Percentiles rank a stretch among this genome's conserved stretches.
These are phyloP conservation scores for Lanius ludovicianus DNA, from an alignment of 2,113 vertebrate species.

Conservation along the genomic window DNA sequence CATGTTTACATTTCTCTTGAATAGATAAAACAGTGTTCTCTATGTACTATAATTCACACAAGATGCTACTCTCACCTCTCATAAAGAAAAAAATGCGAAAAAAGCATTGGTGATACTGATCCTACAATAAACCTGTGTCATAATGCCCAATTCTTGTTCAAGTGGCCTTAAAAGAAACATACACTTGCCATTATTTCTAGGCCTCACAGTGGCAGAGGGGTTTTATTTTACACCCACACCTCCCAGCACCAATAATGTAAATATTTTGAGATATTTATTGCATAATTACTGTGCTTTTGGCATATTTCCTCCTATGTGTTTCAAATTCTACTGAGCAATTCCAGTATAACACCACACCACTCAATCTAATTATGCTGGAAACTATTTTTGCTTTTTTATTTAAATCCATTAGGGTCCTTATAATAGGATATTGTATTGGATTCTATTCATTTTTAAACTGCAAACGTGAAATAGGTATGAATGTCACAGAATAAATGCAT, in stretches of 20 bases:
- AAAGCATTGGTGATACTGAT: background rate
- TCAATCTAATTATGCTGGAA: background rate
- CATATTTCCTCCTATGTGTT: background rate
- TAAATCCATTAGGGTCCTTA: background rate
- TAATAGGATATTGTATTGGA: background rate
- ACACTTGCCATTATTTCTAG: background rate
- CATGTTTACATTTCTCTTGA: background rate
- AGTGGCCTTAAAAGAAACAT: background rate
- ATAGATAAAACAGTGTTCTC: background rate
- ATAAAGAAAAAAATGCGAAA: background rate
- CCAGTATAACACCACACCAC: background rate
- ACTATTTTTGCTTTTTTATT: background rate
- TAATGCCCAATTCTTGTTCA: background rate
- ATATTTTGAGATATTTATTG: background rate
- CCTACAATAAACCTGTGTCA: background rate
- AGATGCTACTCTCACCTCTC: background rate
- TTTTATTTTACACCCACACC: background rate
- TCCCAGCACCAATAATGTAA: background rate
- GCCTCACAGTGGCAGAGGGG: background rate
- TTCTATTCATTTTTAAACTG: constrained; percentile 16
- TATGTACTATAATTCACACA: background rate
- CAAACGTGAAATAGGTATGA: background rate
- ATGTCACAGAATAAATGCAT: background rate
- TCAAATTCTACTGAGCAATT: background rate
- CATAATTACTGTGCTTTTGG: background rate